These are phyloP conservation scores for Platyura marginata DNA, from an alignment of 1,140 invertebrate genomes.

Conservation along the genomic window DNA sequence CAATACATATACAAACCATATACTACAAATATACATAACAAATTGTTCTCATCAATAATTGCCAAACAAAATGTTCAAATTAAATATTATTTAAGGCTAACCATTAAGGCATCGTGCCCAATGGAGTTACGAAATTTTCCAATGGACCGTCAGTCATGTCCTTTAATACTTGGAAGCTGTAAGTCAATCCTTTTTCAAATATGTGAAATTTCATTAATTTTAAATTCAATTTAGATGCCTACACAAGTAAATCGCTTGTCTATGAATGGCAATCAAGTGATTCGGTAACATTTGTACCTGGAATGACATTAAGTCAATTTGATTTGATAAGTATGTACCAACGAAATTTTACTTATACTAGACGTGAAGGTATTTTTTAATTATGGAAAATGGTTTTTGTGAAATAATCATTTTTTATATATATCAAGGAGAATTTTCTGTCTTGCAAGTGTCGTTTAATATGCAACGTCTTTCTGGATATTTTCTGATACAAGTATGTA, in stretches of 20 bases:
- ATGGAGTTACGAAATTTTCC: constrained; percentile 95
- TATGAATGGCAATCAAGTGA: constrained; percentile 76
- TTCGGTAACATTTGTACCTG: constrained; percentile 69
- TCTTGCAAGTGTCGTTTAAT: constrained; percentile 84
- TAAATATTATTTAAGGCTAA: constrained; percentile 50
- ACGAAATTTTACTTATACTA: constrained; percentile 54
- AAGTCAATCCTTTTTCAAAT: constrained; percentile 32
- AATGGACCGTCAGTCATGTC: constrained; percentile 88
- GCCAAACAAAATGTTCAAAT: no score
- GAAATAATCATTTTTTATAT: no score
- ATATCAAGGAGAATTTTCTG: constrained; percentile 62
- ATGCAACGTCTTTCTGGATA: constrained; percentile 79
- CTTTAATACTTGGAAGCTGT: constrained; percentile 88
- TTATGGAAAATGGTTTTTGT: no score
- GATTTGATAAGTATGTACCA: constrained; percentile 74
- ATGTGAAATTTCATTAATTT: background rate
- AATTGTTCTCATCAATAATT: no score
- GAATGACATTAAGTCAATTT: constrained; percentile 79
- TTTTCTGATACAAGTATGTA: constrained; percentile 69
- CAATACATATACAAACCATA: no score
- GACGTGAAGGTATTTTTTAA: constrained; percentile 52
- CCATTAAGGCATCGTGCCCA: constrained; percentile 92
- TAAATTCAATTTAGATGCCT: constrained; percentile 70
- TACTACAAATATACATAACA: no score
- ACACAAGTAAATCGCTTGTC: constrained; percentile 70